Evolutionary conservation across 1,140 invertebrate genomes (phyloP), one percentile per base, ranked within the genome.

Genomic region (Ephestia elutella): DNA sequence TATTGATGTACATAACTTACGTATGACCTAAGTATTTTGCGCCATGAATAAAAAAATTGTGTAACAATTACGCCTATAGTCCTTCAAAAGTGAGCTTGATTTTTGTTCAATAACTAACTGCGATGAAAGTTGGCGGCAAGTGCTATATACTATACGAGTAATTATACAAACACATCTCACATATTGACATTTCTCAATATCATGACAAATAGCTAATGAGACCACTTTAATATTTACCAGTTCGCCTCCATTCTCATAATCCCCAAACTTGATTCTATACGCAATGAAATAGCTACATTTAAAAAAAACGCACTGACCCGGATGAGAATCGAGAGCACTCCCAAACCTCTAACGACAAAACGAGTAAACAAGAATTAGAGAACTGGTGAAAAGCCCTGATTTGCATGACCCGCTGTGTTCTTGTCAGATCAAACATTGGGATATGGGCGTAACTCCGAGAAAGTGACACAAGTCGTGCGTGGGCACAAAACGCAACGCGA

Each of bases 381-480:
- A 57, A 60, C 44, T 54, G 58, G 65, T 69, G 68, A 71, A 73
- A 71, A 72, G 65, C 70, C 56, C 62, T 69, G 67, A 77, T 82
- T 77, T 70, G 65, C 35, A 28, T 57, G 68, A 60, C 70, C 68
- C 71, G 64, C 65, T 74, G 65, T 68, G 65, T 81, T 76, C 72
- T 68, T 77, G 71, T 70, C 70, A 73, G 62, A 77, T 73, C 66
- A 73, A 76, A 77, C 66, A 72, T 60, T 68, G 65, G 71, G 59
- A 70, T 73, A 78, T 87, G 78, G 82, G 80, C 73, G 80, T 80
- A 73, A 70, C 73, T 72, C 65, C 60, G 78, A 72, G 82, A 86
- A 85, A 86, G 84, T 77, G 78, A 80, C 80, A 73, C 73, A 69
- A 68, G 55, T 53, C n/a, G 50, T 73, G 82, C 76, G 82, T 87